A percentile compares a stretch with the other conserved stretches of the same genome.
These are phyloP conservation scores for Sphenopsis melanotis DNA, from an alignment of 2,797 vertebrate genomes.

Conservation along the genomic window DNA sequence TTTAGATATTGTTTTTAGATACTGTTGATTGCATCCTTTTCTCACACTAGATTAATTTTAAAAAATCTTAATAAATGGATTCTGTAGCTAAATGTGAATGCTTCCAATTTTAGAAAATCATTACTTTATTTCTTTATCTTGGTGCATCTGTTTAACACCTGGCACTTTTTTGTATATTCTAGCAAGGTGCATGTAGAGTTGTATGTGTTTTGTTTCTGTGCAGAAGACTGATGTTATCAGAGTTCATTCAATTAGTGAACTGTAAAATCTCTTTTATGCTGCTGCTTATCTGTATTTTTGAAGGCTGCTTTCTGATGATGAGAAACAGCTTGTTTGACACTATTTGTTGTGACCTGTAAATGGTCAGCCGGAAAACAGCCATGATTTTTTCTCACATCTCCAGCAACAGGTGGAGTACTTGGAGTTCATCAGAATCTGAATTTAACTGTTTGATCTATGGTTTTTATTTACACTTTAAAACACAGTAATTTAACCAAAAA, in stretches of 20 bases:
- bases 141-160: neutral
- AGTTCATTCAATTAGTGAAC: neutral
- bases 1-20: neutral
- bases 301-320: neutral
- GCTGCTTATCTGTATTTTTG: neutral
- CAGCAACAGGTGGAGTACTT: neutral
- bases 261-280: neutral
- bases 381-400: neutral
- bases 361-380: neutral
- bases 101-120: neutral
- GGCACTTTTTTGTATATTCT: neutral
- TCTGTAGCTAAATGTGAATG: neutral
- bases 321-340: neutral
- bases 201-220: neutral
- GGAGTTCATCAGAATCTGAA: neutral
- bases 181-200: neutral
- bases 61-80: neutral
- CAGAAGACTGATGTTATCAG: neutral
- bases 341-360: neutral
- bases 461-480: neutral
- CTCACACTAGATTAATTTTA: fast-evolving
- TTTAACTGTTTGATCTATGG: neutral
- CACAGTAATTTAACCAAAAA: neutral
- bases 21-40: neutral
- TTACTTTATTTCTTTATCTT: neutral